Conservation (phyloP, 1,140 invertebrate species). For the Drosophila sulfurigaster region DNA sequence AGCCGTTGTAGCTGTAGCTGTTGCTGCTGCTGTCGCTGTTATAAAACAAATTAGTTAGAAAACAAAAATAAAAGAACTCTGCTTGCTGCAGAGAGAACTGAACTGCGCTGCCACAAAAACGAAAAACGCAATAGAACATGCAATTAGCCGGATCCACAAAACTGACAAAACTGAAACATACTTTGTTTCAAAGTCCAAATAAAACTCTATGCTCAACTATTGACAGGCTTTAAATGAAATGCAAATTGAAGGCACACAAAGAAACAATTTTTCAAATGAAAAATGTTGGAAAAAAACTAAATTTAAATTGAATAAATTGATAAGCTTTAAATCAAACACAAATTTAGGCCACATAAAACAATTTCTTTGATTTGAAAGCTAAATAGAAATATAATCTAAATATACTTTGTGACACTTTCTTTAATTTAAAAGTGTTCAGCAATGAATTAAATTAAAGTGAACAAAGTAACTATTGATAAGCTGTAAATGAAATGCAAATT, state of each 20-base stretch:
- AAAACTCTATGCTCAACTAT: too few species aligned
- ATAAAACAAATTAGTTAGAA: constrained; percentile 80
- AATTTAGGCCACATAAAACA: too few species aligned
- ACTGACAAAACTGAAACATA: constrained; percentile 26
- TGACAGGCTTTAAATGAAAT: too few species aligned
- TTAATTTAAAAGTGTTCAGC: too few species aligned
- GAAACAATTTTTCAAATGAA: too few species aligned
- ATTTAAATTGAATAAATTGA: not conserved
- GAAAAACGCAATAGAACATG: constrained; percentile 61
- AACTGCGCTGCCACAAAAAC: constrained; percentile 3
- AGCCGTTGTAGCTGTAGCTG: constrained; percentile 17
- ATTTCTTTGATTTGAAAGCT: not conserved
- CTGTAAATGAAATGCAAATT: not conserved
- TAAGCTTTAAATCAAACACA: not conserved
- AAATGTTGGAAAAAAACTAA: too few species aligned
- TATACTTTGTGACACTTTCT: too few species aligned
- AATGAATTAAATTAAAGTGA: too few species aligned
- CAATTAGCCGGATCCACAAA: constrained; percentile 70
- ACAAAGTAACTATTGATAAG: not conserved
- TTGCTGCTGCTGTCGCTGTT: constrained; percentile 62
- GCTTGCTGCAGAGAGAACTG: not conserved
- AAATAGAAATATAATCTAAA: too few species aligned
- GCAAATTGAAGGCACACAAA: too few species aligned
- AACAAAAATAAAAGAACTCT: constrained; percentile 48
- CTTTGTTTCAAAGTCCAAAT: too few species aligned